These are phyloP conservation scores for Pomacea canaliculata DNA, from an alignment of 2,888 invertebrate species.

Conservation along the genomic window DNA sequence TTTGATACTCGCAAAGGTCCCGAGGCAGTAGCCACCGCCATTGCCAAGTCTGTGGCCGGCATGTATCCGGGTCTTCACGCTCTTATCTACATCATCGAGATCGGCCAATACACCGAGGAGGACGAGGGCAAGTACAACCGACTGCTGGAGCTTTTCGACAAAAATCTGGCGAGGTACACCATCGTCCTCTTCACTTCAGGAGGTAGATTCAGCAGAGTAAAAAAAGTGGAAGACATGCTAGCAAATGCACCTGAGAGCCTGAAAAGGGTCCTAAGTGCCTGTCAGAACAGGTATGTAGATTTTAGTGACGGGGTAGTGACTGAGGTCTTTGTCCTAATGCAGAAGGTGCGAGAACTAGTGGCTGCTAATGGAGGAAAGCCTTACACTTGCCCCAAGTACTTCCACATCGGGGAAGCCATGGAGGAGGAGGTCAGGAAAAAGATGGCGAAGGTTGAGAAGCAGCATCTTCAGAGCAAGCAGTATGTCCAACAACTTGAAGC, in stretches of 20 bases:
- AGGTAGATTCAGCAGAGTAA: too few species aligned
- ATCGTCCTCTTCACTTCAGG: not conserved
- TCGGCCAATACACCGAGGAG: not conserved
- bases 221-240: too few species aligned
- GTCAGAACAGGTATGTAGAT: not conserved
- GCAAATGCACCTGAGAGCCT: too few species aligned
- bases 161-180: not conserved
- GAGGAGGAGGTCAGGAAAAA: not conserved
- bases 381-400: not conserved
- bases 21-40: not conserved
- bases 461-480: not conserved
- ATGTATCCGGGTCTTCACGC: not conserved
- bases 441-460: not conserved
- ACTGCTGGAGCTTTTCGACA: not conserved
- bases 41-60: not conserved
- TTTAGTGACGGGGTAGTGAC: not conserved
- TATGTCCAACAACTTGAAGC: slow-evolving; percentile 7
- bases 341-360: not conserved
- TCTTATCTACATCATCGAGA: not conserved
- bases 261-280: not conserved
- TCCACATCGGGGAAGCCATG: not conserved
- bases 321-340: not conserved
- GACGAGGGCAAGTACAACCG: not conserved
- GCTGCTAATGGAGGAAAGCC: not conserved
- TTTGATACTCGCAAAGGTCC: too few species aligned